A percentile compares a stretch with the other conserved stretches of the same genome.
These are phyloP conservation scores for Hypselothyrea guttata DNA, from an alignment of 2,888 invertebrate species.

Conservation along the genomic window DNA sequence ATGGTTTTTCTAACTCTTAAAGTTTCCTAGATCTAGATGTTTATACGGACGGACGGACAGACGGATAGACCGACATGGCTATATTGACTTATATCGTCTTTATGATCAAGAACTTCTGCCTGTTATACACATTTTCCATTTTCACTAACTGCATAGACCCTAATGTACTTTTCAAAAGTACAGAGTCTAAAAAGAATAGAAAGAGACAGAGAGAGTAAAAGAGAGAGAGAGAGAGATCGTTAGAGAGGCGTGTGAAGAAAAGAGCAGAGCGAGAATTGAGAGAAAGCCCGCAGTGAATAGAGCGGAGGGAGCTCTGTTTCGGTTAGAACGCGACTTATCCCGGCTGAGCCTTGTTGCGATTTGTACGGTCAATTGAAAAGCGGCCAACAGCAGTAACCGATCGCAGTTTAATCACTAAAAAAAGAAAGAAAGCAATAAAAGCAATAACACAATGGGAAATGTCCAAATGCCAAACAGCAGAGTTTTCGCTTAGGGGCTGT, in stretches of 20 bases:
- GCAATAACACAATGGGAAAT: background rate
- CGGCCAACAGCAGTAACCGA: constrained; percentile 61
- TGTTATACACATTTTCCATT: no score
- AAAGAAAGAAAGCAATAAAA: constrained; percentile 2
- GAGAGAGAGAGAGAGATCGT: constrained; percentile 12
- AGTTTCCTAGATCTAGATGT: no score
- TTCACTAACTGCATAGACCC: no score
- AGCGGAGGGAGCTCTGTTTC: constrained; percentile 39
- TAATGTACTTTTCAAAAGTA: no score
- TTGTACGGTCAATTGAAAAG: constrained; percentile 80
- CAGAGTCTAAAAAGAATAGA: no score
- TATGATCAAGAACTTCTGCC: no score
- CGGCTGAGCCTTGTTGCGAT: constrained; percentile 79
- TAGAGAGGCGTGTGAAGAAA: constrained; percentile 51
- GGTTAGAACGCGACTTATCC: constrained; percentile 75
- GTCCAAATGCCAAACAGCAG: background rate
- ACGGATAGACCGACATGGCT: no score
- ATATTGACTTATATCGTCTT: no score
- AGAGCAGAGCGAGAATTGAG: constrained; percentile 27
- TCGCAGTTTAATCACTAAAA: constrained; percentile 42
- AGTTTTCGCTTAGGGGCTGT: constrained; percentile 12
- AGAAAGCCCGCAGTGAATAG: constrained; percentile 5
- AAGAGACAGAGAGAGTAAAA: no score
- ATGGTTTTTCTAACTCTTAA: no score
- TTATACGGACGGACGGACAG: no score